Base-by-base conservation (phyloP, 2,113 vertebrate species). In the Oxyruncus cristatus region DNA sequence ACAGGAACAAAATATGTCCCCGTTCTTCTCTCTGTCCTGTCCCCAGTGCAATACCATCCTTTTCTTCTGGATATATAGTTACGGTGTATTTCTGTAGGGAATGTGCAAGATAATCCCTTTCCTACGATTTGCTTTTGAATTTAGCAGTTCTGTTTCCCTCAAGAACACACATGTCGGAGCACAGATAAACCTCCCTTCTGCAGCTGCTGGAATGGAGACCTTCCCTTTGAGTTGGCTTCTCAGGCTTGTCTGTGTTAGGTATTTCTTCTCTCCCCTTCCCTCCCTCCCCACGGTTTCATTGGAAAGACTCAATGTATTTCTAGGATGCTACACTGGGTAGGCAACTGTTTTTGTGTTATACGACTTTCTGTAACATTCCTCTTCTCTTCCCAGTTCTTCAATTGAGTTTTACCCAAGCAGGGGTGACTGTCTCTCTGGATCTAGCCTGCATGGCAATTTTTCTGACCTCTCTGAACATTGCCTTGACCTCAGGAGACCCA, bases 401-500 rank as follows among this genome's bases (percentile, higher is more conserved):
- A 10, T 28, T 49, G 46, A 18, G 30, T 46, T 93, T 78, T 87
- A 41, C 42, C 63, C 35, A 58, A 73, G 37, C 3, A 19, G 20
- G 7, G 12, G 0, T 55, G 72, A 61, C 39, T 68, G 20, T 66
- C 50, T 89, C 9, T 1, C 59, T 78, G 87, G 8, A 14, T 89
- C 32, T 70, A 26, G 24, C 42, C 63, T 33, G 39, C 46, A 8
- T 35, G 42, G 30, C 70, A 85, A 1, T 68, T 87, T 74, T 81
- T 46, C 42, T 90, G 66, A 79, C 91, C 82, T 82, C 50, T 62
- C 42, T 67, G 73, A 77, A 27, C 62, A 28, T 42, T 78, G 56
- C 33, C 35, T 81, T 89, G 73, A 85, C 76, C 85, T 93, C 74
- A 87, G 47, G 55, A 96, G 77, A 59, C 68, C 76, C 28, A 67